phyloP scores from a whole-genome alignment of 2,888 invertebrate species.

The Drosophila kanekoi region DNA sequence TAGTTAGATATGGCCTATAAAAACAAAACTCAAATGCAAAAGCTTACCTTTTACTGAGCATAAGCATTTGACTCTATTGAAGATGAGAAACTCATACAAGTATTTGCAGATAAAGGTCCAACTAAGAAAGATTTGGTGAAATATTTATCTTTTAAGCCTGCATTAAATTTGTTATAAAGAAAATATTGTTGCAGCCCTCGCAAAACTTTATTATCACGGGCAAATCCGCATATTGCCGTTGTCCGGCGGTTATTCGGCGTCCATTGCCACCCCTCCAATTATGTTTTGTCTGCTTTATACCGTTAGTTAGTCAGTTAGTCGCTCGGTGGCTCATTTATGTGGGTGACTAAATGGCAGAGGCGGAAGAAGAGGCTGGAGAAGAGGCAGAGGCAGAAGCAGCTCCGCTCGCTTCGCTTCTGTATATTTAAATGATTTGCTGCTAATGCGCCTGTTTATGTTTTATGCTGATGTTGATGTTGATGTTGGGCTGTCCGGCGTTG shows the following conservation, averaged over 20 bases:
- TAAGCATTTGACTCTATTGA: too few relatives aligned
- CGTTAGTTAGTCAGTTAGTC: slow-evolving; percentile 68
- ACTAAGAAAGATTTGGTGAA: too few relatives aligned
- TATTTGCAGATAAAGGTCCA: too few relatives aligned
- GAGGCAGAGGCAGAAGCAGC: background rate
- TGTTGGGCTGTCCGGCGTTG: slow-evolving; percentile 53
- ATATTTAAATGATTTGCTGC: slow-evolving; percentile 80
- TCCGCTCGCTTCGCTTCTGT: slow-evolving; percentile 38
- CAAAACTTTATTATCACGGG: slow-evolving; percentile 7
- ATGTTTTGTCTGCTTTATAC: slow-evolving; percentile 34
- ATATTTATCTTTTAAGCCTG: too few relatives aligned
- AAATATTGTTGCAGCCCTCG: slow-evolving; percentile 32
- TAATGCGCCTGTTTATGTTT: slow-evolving; percentile 81
- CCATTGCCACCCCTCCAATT: slow-evolving; percentile 17
- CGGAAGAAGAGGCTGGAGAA: background rate
- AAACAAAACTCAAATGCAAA: too few relatives aligned
- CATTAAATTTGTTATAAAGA: too few relatives aligned
- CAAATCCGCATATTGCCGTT: slow-evolving; percentile 25
- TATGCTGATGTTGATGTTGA: slow-evolving; percentile 69
- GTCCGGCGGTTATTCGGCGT: background rate
- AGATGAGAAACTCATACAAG: too few relatives aligned
- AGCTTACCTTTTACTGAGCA: too few relatives aligned
- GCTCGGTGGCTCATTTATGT: slow-evolving; percentile 46
- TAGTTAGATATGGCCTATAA: too few relatives aligned
- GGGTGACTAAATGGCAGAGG: slow-evolving; percentile 27